Base-by-base conservation (phyloP, 2,888 invertebrate genomes). In the Morinoia aosen region DNA sequence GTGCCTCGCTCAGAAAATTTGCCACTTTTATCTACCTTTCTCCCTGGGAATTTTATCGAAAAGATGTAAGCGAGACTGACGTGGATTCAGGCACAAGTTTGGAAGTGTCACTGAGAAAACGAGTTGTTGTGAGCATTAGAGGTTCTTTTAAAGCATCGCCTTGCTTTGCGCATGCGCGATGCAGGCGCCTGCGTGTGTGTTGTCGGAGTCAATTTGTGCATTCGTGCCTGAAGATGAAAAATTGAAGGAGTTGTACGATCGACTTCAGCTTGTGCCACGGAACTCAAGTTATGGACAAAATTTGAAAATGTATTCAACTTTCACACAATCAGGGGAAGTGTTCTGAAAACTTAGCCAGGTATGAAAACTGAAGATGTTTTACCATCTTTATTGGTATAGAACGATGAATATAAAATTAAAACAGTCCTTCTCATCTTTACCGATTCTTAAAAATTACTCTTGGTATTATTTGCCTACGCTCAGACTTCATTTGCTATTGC, bases 1-100 rank as follows among this genome's bases (percentile, higher is more conserved):
- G 76, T 33, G 76, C 76, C 25, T 16, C 76, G 25, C 76, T 76
- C 76, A 33, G 8, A 33, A 33, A 76, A 76, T 76, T 76, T 76
- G 76, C 76, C 76, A 76, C 76, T 76, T 76, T 76, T 76, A 33
- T 76, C 76, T 76, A 76, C 25, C 76, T 25, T 76, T 19, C 25
- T 76, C 33, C 25, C 16, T 10, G 19, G 8, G 76, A 76, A 33
- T 76, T 76, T 76, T 76, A 76, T 76, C 25, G 76, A 76, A 76
- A 25, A 76, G 76, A 76, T 76, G 76, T 76, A 76, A 76, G 76
- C 76, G 76, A 76, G 76, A 76, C 76, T 76, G 76, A 76, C 76
- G 25, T 25, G 76, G 76, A 76, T 76, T 76, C 76, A 33, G 25
- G 25, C 25, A 10, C 76, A 33, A 76, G 76, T 76, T 76, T 76